Evolutionary conservation across 2,113 vertebrate genomes (phyloP).

Genomic region (Dunckerocampus dactyliophorus): DNA sequence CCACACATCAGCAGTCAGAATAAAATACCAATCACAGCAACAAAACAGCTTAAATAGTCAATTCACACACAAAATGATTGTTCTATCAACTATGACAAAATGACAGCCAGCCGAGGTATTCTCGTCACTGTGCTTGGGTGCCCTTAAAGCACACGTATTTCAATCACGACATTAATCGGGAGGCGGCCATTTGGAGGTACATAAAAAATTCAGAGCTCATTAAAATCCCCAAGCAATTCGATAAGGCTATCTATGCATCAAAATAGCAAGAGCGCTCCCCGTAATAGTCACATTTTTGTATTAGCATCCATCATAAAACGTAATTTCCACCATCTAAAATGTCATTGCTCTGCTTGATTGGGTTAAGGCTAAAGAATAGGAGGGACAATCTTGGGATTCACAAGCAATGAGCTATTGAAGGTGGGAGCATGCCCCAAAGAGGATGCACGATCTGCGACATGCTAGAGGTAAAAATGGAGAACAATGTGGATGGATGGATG

Average conservation of each 20-base stretch:
- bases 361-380: constrained; percentile 25
- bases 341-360: constrained; percentile 26
- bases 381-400: constrained; percentile 37
- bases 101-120: constrained; percentile 29
- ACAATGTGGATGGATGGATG: too few species aligned
- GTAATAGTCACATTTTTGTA: constrained; percentile 53
- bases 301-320: constrained; percentile 54
- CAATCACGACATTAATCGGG: constrained; percentile 51
- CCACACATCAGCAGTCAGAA: neutral
- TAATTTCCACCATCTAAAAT: constrained; percentile 34
- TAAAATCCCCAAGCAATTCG: constrained; percentile 51
- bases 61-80: constrained; percentile 31
- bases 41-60: constrained; percentile 31
- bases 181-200: constrained; percentile 53
- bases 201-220: constrained; percentile 72
- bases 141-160: constrained; percentile 38
- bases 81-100: constrained; percentile 29
- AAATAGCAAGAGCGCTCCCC: constrained; percentile 46
- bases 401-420: neutral
- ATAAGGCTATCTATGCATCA: constrained; percentile 63
- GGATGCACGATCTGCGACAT: constrained; percentile 5
- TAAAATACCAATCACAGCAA: constrained; percentile 23
- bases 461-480: neutral
- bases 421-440: constrained; percentile 22
- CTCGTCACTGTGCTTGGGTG: constrained; percentile 29